Conservation (phyloP, 2,888 invertebrate genomes). For the Cotesia congregata region DNA sequence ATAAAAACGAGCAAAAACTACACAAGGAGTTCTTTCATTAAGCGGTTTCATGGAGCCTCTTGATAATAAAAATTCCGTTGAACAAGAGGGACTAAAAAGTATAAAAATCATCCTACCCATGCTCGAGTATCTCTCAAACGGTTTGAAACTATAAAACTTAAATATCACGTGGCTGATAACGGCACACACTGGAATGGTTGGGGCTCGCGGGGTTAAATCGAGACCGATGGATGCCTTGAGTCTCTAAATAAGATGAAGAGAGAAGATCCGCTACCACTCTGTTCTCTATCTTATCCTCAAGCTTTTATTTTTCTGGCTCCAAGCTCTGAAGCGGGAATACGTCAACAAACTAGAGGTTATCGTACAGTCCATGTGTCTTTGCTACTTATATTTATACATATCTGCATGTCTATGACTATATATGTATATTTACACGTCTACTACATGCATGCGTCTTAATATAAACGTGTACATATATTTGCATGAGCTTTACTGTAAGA, state of each 20-base stretch:
- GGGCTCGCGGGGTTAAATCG: constrained; percentile 49
- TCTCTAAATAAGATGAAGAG: constrained; percentile 11
- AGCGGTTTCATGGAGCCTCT: constrained; percentile 52
- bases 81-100: constrained; percentile 42
- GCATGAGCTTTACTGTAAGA: constrained; percentile 22
- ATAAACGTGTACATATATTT: neutral
- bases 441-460: too few species aligned
- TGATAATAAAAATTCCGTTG: constrained; percentile 56
- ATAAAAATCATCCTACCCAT: constrained; percentile 27
- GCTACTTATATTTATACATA: constrained; percentile 2
- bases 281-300: neutral
- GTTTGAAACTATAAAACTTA: constrained; percentile 59
- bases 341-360: constrained; percentile 24
- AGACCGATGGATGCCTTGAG: constrained; percentile 18
- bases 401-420: neutral
- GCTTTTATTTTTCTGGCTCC: constrained; percentile 7
- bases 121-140: constrained; percentile 39
- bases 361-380: constrained; percentile 12
- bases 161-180: constrained; percentile 51
- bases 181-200: constrained; percentile 25
- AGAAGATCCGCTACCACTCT: neutral
- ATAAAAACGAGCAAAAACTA: constrained; percentile 40
- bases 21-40: constrained; percentile 66
- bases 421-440: neutral
- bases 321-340: constrained; percentile 23